Evolutionary conservation across 1,140 invertebrate genomes (phyloP).

Genomic region (Saccostrea echinata): DNA sequence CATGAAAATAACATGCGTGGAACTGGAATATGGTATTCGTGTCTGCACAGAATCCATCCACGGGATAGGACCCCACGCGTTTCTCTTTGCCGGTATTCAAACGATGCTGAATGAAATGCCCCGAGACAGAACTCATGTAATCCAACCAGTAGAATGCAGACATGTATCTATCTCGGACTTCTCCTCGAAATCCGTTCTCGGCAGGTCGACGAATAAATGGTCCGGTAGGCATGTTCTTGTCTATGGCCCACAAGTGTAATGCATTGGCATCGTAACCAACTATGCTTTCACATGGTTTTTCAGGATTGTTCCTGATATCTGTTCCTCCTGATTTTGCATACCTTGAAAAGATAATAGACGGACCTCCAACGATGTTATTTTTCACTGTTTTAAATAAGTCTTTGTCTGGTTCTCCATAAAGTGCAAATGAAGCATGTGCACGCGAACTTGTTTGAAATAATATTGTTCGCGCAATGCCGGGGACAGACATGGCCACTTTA

Average conservation of each 20-base stretch:
- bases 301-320: conserved; percentile 4
- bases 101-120: conserved; percentile 26
- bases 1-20: conserved; percentile 56
- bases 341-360: conserved; percentile 56
- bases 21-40: conserved; percentile 44
- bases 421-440: background rate
- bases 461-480: background rate
- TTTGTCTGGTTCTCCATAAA: conserved; percentile 47
- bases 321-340: conserved; percentile 47
- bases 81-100: background rate
- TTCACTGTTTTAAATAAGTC: conserved; percentile 52
- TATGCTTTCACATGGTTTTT: conserved; percentile 44
- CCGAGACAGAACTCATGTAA: background rate
- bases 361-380: conserved; percentile 49
- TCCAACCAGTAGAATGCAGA: conserved; percentile 49
- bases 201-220: conserved; percentile 36
- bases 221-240: conserved; percentile 57
- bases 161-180: conserved; percentile 41
- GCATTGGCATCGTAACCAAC: conserved; percentile 61
- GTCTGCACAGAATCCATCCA: conserved; percentile 45
- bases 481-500: conserved; percentile 9
- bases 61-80: conserved; percentile 37
- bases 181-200: background rate
- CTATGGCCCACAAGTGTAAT: conserved; percentile 54
- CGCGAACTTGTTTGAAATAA: too few species aligned